Evolutionary conservation across 2,888 invertebrate genomes (phyloP).

Genomic region (Drosophila macrothrix): DNA sequence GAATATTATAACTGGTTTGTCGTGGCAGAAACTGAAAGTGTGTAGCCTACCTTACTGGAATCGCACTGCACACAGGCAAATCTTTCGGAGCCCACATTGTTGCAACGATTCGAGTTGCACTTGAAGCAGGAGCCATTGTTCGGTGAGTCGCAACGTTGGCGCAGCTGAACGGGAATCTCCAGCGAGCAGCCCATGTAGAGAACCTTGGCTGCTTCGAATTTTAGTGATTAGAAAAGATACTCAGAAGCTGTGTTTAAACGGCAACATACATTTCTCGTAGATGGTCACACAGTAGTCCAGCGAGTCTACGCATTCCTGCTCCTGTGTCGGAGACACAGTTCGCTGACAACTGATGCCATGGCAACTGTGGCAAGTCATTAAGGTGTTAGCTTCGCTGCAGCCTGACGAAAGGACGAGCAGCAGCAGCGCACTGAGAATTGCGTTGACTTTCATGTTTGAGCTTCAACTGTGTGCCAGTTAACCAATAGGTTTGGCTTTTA

Average conservation of each 20-base stretch:
- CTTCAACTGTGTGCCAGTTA: slow-evolving; percentile 37
- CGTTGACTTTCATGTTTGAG: slow-evolving; percentile 54
- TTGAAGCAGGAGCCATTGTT: slow-evolving; percentile 72
- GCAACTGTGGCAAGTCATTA: slow-evolving; percentile 77
- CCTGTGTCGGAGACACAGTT: slow-evolving; percentile 51
- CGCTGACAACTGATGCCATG: slow-evolving; percentile 80
- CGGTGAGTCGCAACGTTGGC: slow-evolving; percentile 68
- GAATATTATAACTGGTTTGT: too few species aligned
- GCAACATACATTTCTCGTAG: slow-evolving; percentile 76
- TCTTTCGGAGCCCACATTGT: slow-evolving; percentile 76
- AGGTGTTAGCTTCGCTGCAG: slow-evolving; percentile 57
- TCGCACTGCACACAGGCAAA: slow-evolving; percentile 80
- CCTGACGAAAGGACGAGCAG: slow-evolving; percentile 34
- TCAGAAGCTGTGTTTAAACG: not conserved
- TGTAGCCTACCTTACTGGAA: slow-evolving; percentile 64
- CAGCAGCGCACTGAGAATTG: slow-evolving; percentile 40
- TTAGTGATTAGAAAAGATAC: not conserved
- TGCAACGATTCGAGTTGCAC: slow-evolving; percentile 81
- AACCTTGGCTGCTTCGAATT: slow-evolving; percentile 59
- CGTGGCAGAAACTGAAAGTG: too few species aligned
- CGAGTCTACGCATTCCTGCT: slow-evolving; percentile 72
- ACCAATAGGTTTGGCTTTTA: slow-evolving; percentile 56
- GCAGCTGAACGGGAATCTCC: slow-evolving; percentile 72
- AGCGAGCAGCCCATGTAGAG: slow-evolving; percentile 81
- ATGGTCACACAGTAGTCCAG: slow-evolving; percentile 83